A percentile compares a stretch with the other conserved stretches of the same genome.
Evolutionary conservation across 2,113 vertebrate species (phyloP).

Genomic region (Meles meles): DNA sequence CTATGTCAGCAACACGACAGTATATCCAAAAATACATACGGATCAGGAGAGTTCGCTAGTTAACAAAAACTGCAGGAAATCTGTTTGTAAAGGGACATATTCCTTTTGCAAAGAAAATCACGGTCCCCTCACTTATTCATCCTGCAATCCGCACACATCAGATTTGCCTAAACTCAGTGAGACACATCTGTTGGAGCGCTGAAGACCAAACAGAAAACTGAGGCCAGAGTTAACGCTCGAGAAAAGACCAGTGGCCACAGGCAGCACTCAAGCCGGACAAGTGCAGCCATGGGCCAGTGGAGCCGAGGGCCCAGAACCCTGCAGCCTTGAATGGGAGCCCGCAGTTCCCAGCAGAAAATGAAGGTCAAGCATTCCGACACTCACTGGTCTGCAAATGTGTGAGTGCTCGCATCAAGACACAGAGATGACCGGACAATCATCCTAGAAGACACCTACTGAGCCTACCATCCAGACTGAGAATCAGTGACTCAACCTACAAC

Average conservation of each 20-base stretch:
- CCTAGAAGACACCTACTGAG: background rate
- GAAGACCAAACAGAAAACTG: background rate
- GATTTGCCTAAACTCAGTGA: background rate
- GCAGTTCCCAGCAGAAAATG: background rate
- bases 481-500: background rate
- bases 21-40: background rate
- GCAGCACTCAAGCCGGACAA: background rate
- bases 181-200: background rate
- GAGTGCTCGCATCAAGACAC: background rate
- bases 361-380: background rate
- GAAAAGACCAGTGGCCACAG: background rate
- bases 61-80: background rate
- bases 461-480: background rate
- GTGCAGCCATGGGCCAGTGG: fast-evolving
- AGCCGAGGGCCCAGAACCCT: background rate
- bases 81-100: background rate
- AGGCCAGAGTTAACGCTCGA: background rate
- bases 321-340: background rate
- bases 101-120: background rate
- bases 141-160: background rate
- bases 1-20: background rate
- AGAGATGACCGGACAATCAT: background rate
- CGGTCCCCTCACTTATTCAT: background rate
- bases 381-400: background rate
- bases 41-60: background rate